Evolutionary conservation across 2,113 vertebrate species (phyloP).

Genomic region (Oncorhynchus kisutch): DNA sequence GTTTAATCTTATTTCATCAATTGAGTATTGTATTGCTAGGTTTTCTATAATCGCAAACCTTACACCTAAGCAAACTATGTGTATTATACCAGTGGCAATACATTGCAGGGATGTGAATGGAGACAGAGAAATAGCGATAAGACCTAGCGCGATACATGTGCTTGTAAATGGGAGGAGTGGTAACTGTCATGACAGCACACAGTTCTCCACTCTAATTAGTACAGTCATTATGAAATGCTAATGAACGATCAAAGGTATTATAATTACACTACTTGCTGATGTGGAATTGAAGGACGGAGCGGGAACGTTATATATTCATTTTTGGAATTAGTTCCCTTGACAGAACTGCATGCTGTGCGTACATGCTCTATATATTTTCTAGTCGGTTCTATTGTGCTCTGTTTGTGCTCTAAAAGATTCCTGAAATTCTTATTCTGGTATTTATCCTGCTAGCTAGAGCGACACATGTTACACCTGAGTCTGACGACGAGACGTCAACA

Average conservation of each 20-base stretch:
- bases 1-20: no score
- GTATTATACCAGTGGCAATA: not conserved
- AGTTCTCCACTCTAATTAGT: slow-evolving; percentile 87
- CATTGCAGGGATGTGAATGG: not conserved
- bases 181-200: slow-evolving; percentile 76
- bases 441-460: not conserved
- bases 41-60: not conserved
- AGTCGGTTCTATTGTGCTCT: not conserved
- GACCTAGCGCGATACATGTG: slow-evolving; percentile 40
- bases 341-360: not conserved
- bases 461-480: not conserved
- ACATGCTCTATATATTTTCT: not conserved
- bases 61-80: not conserved
- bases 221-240: slow-evolving; percentile 90
- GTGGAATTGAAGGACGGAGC: not conserved
- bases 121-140: not conserved
- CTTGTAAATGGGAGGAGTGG: slow-evolving; percentile 72
- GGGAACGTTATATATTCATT: not conserved
- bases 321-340: not conserved
- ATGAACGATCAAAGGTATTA: slow-evolving; percentile 85
- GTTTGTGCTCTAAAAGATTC: not conserved
- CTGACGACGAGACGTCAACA: not conserved
- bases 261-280: slow-evolving; percentile 65
- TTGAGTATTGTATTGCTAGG: no score
- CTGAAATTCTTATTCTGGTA: not conserved